phyloP scores from a whole-genome alignment of 2,797 vertebrate species.

The Chiroxiphia lanceolata region DNA sequence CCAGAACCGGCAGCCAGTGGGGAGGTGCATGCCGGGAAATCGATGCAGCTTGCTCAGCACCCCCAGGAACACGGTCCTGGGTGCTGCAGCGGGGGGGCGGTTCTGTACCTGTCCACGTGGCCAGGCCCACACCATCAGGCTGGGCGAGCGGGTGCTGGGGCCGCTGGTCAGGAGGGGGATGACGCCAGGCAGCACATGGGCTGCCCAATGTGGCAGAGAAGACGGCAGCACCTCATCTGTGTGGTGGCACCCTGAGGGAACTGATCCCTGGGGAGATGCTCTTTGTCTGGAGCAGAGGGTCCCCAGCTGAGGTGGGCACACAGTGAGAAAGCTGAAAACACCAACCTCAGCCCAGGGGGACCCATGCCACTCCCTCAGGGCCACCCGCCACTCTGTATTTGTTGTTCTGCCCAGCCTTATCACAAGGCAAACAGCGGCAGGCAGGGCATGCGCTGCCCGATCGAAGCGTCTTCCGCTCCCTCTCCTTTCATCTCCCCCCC shows the following conservation, averaged over 20 bases:
- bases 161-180: neutral
- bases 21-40: neutral
- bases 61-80: neutral
- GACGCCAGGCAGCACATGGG: neutral
- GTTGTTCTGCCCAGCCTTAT: constrained; percentile 64
- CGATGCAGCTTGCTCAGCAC: neutral
- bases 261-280: neutral
- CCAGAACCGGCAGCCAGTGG: neutral
- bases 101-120: neutral
- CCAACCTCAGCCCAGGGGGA: neutral
- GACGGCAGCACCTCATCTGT: rapidly evolving
- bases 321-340: neutral
- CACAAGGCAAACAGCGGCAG: constrained; percentile 40
- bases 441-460: constrained; percentile 8
- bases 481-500: constrained; percentile 7
- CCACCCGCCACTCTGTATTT: neutral
- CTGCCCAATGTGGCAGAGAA: rapidly evolving
- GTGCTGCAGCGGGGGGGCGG: rapidly evolving
- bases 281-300: neutral
- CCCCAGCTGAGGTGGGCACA: neutral
- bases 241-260: rapidly evolving
- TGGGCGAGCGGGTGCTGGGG: rapidly evolving
- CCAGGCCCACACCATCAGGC: neutral
- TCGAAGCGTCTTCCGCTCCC: neutral
- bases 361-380: neutral